Percentiles rank a stretch among this genome's conserved stretches.
phyloP scores from a whole-genome alignment of 2,888 invertebrate genomes.

The Synanthedon myopaeformis region DNA sequence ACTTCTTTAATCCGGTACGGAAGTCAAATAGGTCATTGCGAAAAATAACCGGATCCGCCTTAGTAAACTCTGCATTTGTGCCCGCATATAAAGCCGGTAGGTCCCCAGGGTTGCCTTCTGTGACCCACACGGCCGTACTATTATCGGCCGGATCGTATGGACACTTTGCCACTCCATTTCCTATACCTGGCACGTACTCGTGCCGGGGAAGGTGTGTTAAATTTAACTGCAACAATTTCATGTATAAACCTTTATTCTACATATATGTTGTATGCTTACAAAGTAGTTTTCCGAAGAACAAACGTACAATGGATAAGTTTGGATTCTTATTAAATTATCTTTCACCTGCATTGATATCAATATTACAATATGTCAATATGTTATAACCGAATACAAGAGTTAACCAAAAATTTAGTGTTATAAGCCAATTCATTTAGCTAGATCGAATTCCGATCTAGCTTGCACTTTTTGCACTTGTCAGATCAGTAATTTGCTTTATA shows the following conservation, averaged over 20 bases:
- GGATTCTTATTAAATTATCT: too few relatives aligned
- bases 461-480: too few relatives aligned
- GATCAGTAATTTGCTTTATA: too few relatives aligned
- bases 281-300: too few relatives aligned
- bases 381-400: too few relatives aligned
- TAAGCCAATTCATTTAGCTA: too few relatives aligned
- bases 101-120: constrained; percentile 74
- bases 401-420: too few relatives aligned
- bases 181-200: constrained; percentile 74
- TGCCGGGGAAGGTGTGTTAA: constrained; percentile 69
- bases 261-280: too few relatives aligned
- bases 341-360: too few relatives aligned
- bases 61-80: constrained; percentile 79
- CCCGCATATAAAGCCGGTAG: constrained; percentile 77
- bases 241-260: background rate
- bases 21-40: constrained; percentile 75
- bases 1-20: constrained; percentile 70
- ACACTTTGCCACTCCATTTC: constrained; percentile 77
- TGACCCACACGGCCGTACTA: constrained; percentile 80
- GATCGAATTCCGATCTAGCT: too few relatives aligned
- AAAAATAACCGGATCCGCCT: constrained; percentile 80
- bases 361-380: too few relatives aligned
- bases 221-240: constrained; percentile 45
- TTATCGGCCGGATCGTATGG: constrained; percentile 81
- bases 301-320: too few relatives aligned